These are phyloP conservation scores for Conus ventricosus DNA, from an alignment of 1,140 invertebrate genomes.

Conservation along the genomic window DNA sequence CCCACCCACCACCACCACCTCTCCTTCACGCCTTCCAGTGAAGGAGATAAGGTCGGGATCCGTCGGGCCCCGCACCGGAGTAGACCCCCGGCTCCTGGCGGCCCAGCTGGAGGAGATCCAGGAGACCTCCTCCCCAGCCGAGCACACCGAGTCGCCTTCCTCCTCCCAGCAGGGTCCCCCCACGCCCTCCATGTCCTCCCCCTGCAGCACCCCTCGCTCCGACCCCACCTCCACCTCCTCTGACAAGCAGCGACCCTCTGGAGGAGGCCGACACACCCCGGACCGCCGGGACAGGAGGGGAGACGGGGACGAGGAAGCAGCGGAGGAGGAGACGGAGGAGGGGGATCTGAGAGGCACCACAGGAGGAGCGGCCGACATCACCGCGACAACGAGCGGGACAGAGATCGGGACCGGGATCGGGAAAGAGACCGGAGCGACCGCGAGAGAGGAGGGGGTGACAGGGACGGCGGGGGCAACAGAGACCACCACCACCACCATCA, in stretches of 20 bases:
- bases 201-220: conserved; percentile 68
- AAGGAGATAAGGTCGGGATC: conserved; percentile 12
- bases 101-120: conserved; percentile 68
- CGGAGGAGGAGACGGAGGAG: neutral
- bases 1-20: neutral
- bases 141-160: conserved; percentile 58
- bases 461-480: neutral
- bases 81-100: conserved; percentile 67
- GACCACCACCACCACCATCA: neutral
- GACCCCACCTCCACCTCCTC: conserved; percentile 67
- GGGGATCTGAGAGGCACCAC: conserved; percentile 24
- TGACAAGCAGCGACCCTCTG: conserved; percentile 54
- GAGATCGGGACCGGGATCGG: conserved; percentile 20
- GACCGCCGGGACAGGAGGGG: conserved; percentile 1
- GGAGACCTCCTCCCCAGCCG: conserved; percentile 62
- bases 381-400: conserved; percentile 10
- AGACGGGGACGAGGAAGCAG: neutral
- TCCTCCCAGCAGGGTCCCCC: conserved; percentile 68
- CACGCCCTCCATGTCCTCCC: conserved; percentile 70
- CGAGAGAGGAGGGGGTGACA: neutral
- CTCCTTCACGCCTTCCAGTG: neutral
- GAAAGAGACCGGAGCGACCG: conserved; percentile 15
- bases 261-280: conserved; percentile 10
- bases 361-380: conserved; percentile 31
- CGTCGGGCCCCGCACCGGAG: conserved; percentile 40